Percentiles rank a stretch among this genome's conserved stretches.
These are phyloP conservation scores for Mormyrus iriodes DNA, from an alignment of 2,113 vertebrate species.

Conservation along the genomic window DNA sequence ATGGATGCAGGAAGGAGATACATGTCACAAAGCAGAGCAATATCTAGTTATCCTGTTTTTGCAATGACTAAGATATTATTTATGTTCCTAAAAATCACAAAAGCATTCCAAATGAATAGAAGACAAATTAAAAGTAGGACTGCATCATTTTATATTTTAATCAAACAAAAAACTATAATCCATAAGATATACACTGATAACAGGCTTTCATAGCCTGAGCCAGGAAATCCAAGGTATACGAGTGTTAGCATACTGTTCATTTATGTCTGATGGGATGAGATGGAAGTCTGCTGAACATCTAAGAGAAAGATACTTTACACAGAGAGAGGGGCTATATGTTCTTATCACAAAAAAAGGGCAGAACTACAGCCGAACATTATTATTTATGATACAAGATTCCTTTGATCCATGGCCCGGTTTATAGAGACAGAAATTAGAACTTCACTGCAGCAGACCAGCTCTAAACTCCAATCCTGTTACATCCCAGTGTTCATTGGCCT, in stretches of 20 bases:
- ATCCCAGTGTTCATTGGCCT: background rate
- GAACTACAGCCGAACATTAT: conserved; percentile 43
- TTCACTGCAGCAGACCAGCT: background rate
- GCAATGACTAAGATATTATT: background rate
- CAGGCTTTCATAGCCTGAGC: conserved; percentile 5
- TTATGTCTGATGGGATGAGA: conserved; percentile 41
- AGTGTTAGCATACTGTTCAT: conserved; percentile 35
- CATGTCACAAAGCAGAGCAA: background rate
- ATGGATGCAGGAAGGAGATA: background rate
- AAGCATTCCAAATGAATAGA: background rate
- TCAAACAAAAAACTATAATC: conserved; percentile 6
- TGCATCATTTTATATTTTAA: background rate
- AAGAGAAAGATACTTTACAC: conserved; percentile 46
- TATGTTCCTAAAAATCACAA: background rate
- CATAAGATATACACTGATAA: conserved; percentile 5
- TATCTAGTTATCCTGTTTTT: background rate
- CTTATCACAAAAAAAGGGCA: conserved; percentile 43
- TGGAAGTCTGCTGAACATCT: conserved; percentile 44
- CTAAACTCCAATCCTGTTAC: background rate
- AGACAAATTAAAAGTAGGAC: background rate
- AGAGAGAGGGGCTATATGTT: conserved; percentile 42
- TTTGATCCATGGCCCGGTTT: conserved; percentile 50
- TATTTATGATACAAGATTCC: conserved; percentile 49
- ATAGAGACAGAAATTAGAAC: conserved; percentile 24
- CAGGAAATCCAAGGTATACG: conserved; percentile 17